Percentiles rank a stretch among this genome's conserved stretches.
Evolutionary conservation across 1,140 invertebrate species (phyloP).

Genomic region (Leptopilina boulardi): DNA sequence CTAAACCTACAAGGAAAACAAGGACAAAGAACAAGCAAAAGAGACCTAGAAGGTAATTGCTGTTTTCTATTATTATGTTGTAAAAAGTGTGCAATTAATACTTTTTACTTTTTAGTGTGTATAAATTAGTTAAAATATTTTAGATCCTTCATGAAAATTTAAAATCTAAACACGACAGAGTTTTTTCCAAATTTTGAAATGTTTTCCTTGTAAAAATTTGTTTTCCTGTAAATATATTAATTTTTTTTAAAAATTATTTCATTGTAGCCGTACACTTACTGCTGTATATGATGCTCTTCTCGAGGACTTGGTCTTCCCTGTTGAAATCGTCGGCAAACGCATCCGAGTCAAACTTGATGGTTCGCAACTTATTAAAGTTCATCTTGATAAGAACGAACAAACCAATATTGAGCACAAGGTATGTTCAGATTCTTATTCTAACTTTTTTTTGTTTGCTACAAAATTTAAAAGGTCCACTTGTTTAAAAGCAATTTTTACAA

Average conservation of each 20-base stretch:
- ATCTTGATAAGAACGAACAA: conserved; percentile 98
- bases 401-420: conserved; percentile 99
- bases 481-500: too few relatives aligned
- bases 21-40: conserved; percentile 97
- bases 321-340: conserved; percentile 99
- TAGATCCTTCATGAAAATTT: too few relatives aligned
- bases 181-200: too few relatives aligned
- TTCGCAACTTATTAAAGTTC: conserved; percentile 97
- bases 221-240: conserved; percentile 5
- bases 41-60: conserved; percentile 88
- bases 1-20: conserved; percentile 97
- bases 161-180: too few relatives aligned
- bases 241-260: conserved; percentile 56
- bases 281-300: conserved; percentile 98
- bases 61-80: neutral
- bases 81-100: too few relatives aligned
- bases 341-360: conserved; percentile 97
- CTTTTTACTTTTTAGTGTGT: too few relatives aligned
- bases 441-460: neutral
- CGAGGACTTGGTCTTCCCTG: conserved; percentile 98
- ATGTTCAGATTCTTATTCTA: conserved; percentile 57
- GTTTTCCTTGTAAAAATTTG: too few relatives aligned
- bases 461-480: too few relatives aligned
- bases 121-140: too few relatives aligned
- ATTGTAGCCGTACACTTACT: conserved; percentile 91